Evolutionary conservation across 2,797 vertebrate genomes (phyloP).

Genomic region (Crax fasciolata): DNA sequence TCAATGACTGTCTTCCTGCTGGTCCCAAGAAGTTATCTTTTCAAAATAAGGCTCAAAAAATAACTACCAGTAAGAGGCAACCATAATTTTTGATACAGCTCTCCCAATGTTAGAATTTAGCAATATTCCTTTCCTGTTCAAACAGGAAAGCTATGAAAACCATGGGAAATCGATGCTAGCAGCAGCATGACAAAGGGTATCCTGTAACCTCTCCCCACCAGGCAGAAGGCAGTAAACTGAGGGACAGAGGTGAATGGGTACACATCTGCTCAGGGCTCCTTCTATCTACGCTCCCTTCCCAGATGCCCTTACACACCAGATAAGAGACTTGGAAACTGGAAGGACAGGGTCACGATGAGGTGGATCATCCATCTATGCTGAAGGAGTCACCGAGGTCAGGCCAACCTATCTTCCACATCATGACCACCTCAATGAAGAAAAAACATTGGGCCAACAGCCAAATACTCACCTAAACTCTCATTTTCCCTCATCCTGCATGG

Average conservation of each 20-base stretch:
- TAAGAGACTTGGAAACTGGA: background rate
- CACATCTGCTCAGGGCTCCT: background rate
- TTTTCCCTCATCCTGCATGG: background rate
- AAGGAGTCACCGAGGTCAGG: background rate
- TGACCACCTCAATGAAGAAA: background rate
- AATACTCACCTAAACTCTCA: background rate
- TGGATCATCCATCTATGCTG: background rate
- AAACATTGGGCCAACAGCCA: background rate
- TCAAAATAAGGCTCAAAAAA: background rate
- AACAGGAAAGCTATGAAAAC: background rate
- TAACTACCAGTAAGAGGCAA: background rate
- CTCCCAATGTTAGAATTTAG: background rate
- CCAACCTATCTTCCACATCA: background rate
- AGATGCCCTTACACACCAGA: background rate
- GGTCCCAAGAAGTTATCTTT: background rate
- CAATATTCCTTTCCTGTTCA: background rate
- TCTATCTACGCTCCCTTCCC: background rate
- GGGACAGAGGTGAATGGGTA: background rate
- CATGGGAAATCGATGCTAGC: background rate
- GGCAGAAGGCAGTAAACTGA: background rate
- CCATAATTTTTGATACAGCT: background rate
- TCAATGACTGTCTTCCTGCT: fast-evolving
- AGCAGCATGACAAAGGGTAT: background rate
- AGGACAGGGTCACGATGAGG: background rate
- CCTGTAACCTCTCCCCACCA: background rate